phyloP scores from a whole-genome alignment of 2,113 vertebrate species.

The Himantopus leucocephalus region DNA sequence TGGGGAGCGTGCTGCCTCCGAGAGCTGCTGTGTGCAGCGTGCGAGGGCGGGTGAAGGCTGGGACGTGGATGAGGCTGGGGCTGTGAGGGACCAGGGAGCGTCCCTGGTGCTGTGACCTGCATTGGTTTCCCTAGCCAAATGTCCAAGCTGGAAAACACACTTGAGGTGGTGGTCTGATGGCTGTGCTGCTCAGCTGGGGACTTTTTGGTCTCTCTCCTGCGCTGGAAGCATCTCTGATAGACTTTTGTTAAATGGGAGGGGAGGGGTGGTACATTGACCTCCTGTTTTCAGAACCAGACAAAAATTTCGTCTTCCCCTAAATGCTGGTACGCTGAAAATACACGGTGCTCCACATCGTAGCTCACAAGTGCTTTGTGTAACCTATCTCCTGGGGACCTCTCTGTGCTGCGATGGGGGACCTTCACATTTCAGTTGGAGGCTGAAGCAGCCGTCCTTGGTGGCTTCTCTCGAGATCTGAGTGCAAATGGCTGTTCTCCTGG shows the following conservation, averaged over 20 bases:
- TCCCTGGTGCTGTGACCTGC: background rate
- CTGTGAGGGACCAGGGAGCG: background rate
- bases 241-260: background rate
- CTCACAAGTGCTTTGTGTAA: background rate
- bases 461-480: background rate
- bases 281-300: background rate
- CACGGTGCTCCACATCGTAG: background rate
- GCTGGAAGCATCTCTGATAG: background rate
- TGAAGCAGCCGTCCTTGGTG: background rate
- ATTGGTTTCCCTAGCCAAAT: background rate
- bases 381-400: background rate
- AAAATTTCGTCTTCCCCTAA: background rate
- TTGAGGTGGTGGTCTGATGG: background rate
- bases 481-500: background rate
- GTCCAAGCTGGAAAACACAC: background rate
- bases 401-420: rapidly evolving
- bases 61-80: background rate
- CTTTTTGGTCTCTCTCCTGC: background rate
- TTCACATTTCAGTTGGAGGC: background rate
- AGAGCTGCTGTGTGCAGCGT: background rate
- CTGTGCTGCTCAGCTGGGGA: background rate
- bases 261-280: background rate
- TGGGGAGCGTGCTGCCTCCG: background rate
- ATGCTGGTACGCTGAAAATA: background rate
- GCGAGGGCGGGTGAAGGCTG: background rate